These are phyloP conservation scores for Eledona agricola DNA, from an alignment of 2,888 invertebrate species.

Conservation along the genomic window DNA sequence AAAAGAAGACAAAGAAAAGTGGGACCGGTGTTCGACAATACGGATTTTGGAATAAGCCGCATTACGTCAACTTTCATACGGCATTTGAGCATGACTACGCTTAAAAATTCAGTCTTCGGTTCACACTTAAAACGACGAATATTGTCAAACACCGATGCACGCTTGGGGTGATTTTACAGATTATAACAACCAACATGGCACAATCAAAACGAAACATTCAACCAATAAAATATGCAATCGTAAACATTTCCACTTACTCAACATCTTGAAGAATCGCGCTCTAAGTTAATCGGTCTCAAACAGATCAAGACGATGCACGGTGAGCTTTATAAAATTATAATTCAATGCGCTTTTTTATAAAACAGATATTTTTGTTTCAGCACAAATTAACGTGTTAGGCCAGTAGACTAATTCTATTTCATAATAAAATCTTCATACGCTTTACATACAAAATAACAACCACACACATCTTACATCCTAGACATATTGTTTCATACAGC, in stretches of 20 bases:
- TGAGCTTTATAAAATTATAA: slow-evolving; percentile 29
- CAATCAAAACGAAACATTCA: slow-evolving; percentile 57
- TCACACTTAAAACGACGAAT: slow-evolving; percentile 47
- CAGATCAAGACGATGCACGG: slow-evolving; percentile 4
- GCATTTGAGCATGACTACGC: slow-evolving; percentile 52
- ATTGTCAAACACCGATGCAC: slow-evolving; percentile 56
- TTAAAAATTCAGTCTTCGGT: slow-evolving; percentile 53
- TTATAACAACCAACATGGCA: slow-evolving; percentile 59
- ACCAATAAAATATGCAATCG: slow-evolving; percentile 45
- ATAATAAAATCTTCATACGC: slow-evolving; percentile 45
- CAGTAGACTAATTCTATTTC: slow-evolving; percentile 45
- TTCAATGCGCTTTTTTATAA: slow-evolving; percentile 8
- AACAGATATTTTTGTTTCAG: slow-evolving; percentile 24
- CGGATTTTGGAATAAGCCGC: slow-evolving; percentile 39
- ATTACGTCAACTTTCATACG: slow-evolving; percentile 50
- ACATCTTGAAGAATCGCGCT: no score
- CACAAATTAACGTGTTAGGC: slow-evolving; percentile 45
- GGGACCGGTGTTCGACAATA: slow-evolving; percentile 55
- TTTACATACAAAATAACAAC: slow-evolving; percentile 57
- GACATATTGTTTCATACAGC: slow-evolving; percentile 57
- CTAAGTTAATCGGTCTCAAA: no score
- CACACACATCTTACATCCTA: slow-evolving; percentile 57
- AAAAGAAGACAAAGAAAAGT: slow-evolving; percentile 42
- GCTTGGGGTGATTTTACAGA: slow-evolving; percentile 42
- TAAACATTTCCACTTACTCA: slow-evolving; percentile 33